A percentile compares a stretch with the other conserved stretches of the same genome.
Conservation (phyloP, 2,113 vertebrate species). For the Progne subis region DNA sequence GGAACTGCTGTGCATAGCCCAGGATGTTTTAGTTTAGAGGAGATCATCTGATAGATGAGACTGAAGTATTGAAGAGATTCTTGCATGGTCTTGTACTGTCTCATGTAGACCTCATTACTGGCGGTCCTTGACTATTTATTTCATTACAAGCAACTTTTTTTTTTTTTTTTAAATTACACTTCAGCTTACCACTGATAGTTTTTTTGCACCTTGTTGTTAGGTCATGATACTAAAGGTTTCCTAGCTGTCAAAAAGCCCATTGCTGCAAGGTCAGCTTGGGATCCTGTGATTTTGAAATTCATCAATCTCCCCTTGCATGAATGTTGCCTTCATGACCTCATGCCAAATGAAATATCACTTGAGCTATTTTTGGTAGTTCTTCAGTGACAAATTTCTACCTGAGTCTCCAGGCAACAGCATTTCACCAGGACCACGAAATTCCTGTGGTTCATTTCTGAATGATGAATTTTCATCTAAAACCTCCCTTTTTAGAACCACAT, state of each 20-base stretch:
- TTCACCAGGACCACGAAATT: neutral
- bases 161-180: neutral
- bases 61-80: neutral
- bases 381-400: neutral
- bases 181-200: neutral
- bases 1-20: neutral
- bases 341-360: neutral
- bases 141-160: neutral
- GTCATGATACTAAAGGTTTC: neutral
- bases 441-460: neutral
- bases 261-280: neutral
- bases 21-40: neutral
- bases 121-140: neutral
- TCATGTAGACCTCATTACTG: neutral
- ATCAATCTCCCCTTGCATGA: neutral
- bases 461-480: neutral
- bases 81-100: neutral
- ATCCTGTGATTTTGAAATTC: neutral
- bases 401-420: neutral
- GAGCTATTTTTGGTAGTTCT: constrained; percentile 7
- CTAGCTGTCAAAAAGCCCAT: neutral
- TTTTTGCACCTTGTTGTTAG: neutral
- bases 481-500: neutral
- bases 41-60: neutral
- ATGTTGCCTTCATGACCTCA: neutral